These are phyloP conservation scores for Plebejus anna DNA, from an alignment of 2,888 invertebrate genomes.

Conservation along the genomic window DNA sequence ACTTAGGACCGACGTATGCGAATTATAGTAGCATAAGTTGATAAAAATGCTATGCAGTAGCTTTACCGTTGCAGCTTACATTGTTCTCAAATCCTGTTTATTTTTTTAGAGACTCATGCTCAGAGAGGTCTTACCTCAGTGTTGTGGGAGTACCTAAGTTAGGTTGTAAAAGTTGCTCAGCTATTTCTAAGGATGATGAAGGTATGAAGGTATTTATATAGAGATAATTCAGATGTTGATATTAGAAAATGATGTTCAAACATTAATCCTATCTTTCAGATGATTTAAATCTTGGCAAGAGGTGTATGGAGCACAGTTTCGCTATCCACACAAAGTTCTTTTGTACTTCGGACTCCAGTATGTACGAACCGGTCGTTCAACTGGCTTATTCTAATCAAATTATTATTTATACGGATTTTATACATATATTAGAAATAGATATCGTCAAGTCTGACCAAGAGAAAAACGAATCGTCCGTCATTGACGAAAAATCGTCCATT, in stretches of 20 bases:
- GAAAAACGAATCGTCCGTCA: constrained; percentile 45
- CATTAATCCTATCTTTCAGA: constrained; percentile 44
- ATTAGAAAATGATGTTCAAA: not conserved
- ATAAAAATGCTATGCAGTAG: too few species aligned
- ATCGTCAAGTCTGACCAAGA: constrained; percentile 69
- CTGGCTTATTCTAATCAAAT: constrained; percentile 86
- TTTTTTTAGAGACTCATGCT: constrained; percentile 65
- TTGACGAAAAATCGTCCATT: constrained; percentile 52
- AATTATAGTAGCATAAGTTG: too few species aligned
- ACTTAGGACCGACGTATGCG: too few species aligned
- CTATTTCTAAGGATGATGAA: constrained; percentile 71
- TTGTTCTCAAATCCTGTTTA: not conserved
- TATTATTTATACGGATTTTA: constrained; percentile 91
- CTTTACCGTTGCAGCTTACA: too few species aligned
- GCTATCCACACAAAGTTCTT: constrained; percentile 96
- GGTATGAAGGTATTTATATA: constrained; percentile 47
- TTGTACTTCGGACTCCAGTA: constrained; percentile 91
- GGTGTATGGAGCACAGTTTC: constrained; percentile 93
- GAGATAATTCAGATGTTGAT: not conserved
- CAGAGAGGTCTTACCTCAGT: constrained; percentile 74
- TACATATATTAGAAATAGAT: constrained; percentile 87
- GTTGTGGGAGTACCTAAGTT: constrained; percentile 80
- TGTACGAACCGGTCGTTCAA: constrained; percentile 85
- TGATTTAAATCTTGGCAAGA: constrained; percentile 81
- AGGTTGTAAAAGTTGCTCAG: constrained; percentile 82